Evolutionary conservation across 2,113 vertebrate genomes (phyloP).

Genomic region (Chelonoidis abingdonii): DNA sequence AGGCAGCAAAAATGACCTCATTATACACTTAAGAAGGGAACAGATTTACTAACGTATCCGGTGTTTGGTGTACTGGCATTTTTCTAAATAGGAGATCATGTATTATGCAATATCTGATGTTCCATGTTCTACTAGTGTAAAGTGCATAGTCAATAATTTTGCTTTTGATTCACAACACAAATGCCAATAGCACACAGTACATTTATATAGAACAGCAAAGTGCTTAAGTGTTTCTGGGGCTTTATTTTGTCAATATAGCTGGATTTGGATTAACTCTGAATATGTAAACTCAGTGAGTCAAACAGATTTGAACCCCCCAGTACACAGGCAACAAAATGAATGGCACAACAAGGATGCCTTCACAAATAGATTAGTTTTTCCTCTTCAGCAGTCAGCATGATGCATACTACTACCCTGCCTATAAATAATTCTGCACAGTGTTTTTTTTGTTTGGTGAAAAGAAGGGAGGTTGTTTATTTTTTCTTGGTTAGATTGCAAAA

Average conservation of each 20-base stretch:
- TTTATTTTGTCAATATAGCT: not conserved
- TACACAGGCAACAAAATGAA: not conserved
- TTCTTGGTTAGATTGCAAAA: not conserved
- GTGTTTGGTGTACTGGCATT: not conserved
- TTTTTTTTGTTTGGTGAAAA: not conserved
- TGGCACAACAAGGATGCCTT: not conserved
- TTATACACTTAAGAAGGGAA: not conserved
- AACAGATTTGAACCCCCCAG: not conserved
- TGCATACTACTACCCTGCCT: not conserved
- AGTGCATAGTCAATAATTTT: not conserved
- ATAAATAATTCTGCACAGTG: not conserved
- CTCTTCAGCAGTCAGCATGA: not conserved
- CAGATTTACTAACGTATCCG: slow-evolving; percentile 11
- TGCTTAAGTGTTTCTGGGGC: not conserved
- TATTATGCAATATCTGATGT: not conserved
- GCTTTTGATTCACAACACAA: not conserved
- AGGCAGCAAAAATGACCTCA: slow-evolving; percentile 33
- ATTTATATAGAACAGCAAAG: not conserved
- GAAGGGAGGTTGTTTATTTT: not conserved
- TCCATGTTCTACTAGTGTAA: not conserved
- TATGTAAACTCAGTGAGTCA: not conserved
- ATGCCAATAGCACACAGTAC: not conserved
- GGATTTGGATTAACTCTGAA: not conserved
- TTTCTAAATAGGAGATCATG: not conserved
- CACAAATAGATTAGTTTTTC: not conserved